Conservation (phyloP, 2,113 vertebrate species). For the Naja naja region DNA sequence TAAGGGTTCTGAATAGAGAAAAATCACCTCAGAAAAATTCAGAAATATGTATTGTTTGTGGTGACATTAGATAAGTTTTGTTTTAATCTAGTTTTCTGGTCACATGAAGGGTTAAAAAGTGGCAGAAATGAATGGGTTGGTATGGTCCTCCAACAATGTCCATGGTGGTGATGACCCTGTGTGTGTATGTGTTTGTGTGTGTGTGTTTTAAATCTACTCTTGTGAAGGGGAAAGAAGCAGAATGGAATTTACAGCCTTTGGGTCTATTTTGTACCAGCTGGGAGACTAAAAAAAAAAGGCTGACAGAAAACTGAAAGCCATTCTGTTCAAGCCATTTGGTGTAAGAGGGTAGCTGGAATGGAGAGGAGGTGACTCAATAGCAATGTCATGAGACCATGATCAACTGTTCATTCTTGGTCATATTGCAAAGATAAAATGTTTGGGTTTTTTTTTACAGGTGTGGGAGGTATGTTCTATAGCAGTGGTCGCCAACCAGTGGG, state of each 20-base stretch:
- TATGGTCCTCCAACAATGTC: background rate
- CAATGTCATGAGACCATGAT: background rate
- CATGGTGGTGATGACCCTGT: background rate
- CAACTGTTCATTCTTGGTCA: background rate
- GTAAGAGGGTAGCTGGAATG: background rate
- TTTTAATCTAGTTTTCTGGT: background rate
- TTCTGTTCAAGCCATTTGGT: background rate
- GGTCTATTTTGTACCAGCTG: background rate
- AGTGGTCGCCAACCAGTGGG: too few relatives aligned
- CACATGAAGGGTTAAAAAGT: background rate
- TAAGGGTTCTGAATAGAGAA: background rate
- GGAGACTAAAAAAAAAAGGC: background rate
- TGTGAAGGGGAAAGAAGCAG: background rate
- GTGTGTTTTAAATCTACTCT: background rate
- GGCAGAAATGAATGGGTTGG: background rate
- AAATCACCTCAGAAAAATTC: background rate
- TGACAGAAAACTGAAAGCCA: background rate
- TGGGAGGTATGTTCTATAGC: too few relatives aligned
- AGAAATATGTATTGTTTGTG: too few relatives aligned
- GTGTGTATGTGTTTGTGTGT: background rate
- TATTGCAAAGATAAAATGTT: background rate
- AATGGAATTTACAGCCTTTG: background rate
- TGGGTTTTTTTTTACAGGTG: background rate
- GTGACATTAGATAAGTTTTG: background rate
- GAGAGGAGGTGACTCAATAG: background rate